Evolutionary conservation across 2,113 vertebrate species (phyloP).

Genomic region (Cariama cristata): DNA sequence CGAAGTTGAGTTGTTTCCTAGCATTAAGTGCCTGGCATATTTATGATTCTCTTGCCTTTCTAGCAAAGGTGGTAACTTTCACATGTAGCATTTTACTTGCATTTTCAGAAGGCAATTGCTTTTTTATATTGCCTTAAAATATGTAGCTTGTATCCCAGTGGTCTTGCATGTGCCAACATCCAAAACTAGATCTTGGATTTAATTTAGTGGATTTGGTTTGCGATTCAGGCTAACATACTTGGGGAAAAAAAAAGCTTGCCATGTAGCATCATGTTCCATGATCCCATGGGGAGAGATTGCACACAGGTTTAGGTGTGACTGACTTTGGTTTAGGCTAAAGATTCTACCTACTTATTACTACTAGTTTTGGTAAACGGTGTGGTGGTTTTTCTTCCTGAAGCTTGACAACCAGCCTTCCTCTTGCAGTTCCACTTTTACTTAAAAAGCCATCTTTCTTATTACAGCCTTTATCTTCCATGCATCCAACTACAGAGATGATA

Average conservation of each 20-base stretch:
- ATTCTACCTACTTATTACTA: neutral
- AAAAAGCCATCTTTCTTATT: neutral
- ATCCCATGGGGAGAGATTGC: neutral
- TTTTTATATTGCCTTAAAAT: neutral
- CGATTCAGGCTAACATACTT: neutral
- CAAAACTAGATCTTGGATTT: neutral
- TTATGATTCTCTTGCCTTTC: conserved; percentile 62
- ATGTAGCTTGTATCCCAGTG: neutral
- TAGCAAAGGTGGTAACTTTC: conserved; percentile 20
- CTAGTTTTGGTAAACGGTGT: neutral
- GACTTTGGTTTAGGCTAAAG: neutral
- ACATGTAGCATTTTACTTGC: neutral
- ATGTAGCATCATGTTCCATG: neutral
- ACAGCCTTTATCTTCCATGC: neutral
- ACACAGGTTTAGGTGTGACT: neutral
- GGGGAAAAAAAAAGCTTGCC: neutral
- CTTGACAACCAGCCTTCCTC: neutral
- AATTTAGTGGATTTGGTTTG: neutral
- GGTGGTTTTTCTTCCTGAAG: neutral
- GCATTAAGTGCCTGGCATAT: conserved; percentile 60
- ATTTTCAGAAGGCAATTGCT: neutral
- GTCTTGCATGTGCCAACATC: neutral
- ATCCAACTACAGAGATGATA: neutral
- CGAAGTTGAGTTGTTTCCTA: conserved; percentile 64
- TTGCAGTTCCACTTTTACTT: neutral